Evolutionary conservation across 2,888 invertebrate species (phyloP).

Genomic region (Leptopilina drosophilae): DNA sequence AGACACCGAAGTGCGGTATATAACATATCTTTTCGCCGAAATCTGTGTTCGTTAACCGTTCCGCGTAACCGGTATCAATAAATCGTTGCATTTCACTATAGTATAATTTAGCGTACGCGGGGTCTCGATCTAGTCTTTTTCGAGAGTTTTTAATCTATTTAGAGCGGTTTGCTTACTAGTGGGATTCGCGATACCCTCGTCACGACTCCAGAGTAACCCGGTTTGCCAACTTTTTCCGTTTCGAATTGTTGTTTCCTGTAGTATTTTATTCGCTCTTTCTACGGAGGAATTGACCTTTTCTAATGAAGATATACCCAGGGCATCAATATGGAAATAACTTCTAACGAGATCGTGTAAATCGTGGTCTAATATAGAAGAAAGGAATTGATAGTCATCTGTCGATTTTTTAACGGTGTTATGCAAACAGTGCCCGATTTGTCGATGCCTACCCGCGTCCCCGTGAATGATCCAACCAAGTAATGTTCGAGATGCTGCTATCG

Average conservation of each 20-base stretch:
- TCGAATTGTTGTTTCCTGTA: background rate
- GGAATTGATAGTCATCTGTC: background rate
- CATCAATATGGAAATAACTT: background rate
- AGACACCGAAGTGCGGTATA: slow-evolving; percentile 59
- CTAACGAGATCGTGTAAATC: background rate
- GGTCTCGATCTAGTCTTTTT: slow-evolving; percentile 50
- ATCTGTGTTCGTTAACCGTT: background rate
- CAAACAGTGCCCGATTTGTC: background rate
- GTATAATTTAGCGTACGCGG: slow-evolving; percentile 42
- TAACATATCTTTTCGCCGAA: slow-evolving; percentile 48
- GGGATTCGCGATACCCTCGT: background rate
- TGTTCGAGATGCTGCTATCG: background rate
- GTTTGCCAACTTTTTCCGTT: background rate
- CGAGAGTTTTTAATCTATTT: slow-evolving; percentile 47
- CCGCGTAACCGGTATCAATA: slow-evolving; percentile 44
- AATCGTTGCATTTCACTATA: slow-evolving; percentile 28
- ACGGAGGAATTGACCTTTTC: background rate
- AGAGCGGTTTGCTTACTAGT: slow-evolving; percentile 43
- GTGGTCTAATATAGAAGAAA: background rate
- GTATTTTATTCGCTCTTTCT: background rate
- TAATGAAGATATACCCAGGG: background rate
- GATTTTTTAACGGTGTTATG: background rate
- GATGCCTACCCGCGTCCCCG: background rate
- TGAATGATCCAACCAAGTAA: background rate
- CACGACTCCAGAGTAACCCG: background rate